Percentiles rank a stretch among this genome's conserved stretches.
Evolutionary conservation across 2,888 invertebrate species (phyloP).

Genomic region (Rhamphomyia laevipes): DNA sequence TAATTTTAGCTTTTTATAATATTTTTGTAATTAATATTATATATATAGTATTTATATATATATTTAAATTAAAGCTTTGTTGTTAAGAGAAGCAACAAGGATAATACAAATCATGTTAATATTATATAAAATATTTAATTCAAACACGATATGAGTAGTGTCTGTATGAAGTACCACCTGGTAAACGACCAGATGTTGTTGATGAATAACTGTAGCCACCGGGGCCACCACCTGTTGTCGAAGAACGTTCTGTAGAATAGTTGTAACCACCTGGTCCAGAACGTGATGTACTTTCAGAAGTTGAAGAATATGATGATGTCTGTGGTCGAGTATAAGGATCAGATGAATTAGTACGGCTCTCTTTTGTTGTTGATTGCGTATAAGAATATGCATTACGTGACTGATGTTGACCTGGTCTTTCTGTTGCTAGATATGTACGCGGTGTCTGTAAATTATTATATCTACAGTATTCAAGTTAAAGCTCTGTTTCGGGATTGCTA

Average conservation of each 20-base stretch:
- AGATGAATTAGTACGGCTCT: slow-evolving; percentile 42
- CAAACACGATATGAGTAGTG: slow-evolving; percentile 79
- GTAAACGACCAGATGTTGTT: slow-evolving; percentile 64
- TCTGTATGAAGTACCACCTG: slow-evolving; percentile 70
- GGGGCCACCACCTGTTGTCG: slow-evolving; percentile 60
- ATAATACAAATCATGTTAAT: no score
- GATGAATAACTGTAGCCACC: slow-evolving; percentile 78
- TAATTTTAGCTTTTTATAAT: no score
- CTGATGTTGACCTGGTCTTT: slow-evolving; percentile 51
- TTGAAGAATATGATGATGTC: slow-evolving; percentile 52
- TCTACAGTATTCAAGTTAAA: no score
- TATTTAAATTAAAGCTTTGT: no score
- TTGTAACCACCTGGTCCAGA: slow-evolving; percentile 65
- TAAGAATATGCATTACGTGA: slow-evolving; percentile 72
- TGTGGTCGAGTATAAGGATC: slow-evolving; percentile 50
- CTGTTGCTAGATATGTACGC: slow-evolving; percentile 76
- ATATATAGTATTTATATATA: no score
- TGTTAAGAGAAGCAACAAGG: no score
- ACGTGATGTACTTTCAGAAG: slow-evolving; percentile 55
- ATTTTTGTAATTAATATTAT: no score
- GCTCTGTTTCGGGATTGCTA: no score
- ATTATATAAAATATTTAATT: no score
- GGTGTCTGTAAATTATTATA: slow-evolving; percentile 60
- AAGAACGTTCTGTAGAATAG: slow-evolving; percentile 62
- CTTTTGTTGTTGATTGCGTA: slow-evolving; percentile 57